Base-by-base conservation (phyloP, 2,113 vertebrate genomes). In the Piaya cayana region DNA sequence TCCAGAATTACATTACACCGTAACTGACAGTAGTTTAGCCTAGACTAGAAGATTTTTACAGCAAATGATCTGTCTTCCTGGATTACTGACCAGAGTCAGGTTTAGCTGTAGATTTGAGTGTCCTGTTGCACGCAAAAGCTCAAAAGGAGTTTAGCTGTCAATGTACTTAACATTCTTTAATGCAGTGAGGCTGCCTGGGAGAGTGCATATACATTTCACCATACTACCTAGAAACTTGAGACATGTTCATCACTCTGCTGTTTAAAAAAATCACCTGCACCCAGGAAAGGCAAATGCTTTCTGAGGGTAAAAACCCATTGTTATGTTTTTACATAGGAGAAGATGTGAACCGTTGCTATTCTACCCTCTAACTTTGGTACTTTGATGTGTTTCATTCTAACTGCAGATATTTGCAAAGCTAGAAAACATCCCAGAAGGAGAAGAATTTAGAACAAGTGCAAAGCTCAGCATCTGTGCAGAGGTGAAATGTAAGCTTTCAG, bases 71-170 rank as follows among this genome's bases (percentile, higher is more conserved):
- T 32, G 5, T 79, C 42, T 87, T 94, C 37, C 55, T 72, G 70
- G 42, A 49, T 95, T 97, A 34, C 58, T 82, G 39, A 55, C 37
- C 78, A 77, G 20, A 47, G 20, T 47, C 64, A 56, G 19, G 17
- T 84, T 93, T 96, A 82, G 27, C 72, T 75, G 63, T 50, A 59
- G 56, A 49, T 68, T 81, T 85, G 81, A 87, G 90, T 69, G 34
- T 62, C 91, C 92, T 75, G 70, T 86, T 95, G 81, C 92, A 96
- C 88, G 64, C 52, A 87, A 93, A 88, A 94, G 26, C 59, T 96
- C 90, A 86, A 85, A 92, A 97, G 79, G 60, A 92, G 96, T 94
- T 96, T 93, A 85, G 39, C 67, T 96, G 83, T 92, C 84, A 95
- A 96, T 37, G 78, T 90, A 83, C 63, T 97, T 96, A 86, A 30